Conservation (phyloP, 1,140 invertebrate species). For the Zaprionus vittiger region DNA sequence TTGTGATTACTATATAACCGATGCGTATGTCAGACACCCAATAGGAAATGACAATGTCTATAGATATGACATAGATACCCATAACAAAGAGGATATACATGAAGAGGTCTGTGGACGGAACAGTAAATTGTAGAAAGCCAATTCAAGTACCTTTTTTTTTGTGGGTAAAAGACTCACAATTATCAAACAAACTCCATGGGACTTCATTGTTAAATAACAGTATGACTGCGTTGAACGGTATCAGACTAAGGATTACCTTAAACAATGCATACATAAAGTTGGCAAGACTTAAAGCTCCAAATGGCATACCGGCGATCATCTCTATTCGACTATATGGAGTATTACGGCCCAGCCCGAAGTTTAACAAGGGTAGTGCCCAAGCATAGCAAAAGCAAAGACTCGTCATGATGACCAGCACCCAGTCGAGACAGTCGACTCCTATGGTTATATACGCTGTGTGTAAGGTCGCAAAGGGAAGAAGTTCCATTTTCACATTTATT, state of each 20-base stretch:
- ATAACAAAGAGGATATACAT: conserved; percentile 15
- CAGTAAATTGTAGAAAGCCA: neutral
- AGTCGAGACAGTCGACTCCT: neutral
- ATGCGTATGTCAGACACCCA: neutral
- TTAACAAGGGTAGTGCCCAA: conserved; percentile 51
- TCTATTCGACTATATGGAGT: conserved; percentile 45
- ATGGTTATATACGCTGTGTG: conserved; percentile 16
- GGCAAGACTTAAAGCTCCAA: conserved; percentile 14
- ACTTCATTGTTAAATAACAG: conserved; percentile 12
- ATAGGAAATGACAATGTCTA: conserved; percentile 33
- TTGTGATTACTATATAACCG: conserved; percentile 29
- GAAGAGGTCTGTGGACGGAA: conserved; percentile 12
- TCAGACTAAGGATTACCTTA: neutral
- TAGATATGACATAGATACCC: conserved; percentile 36
- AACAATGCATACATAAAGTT: conserved; percentile 43
- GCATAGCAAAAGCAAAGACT: conserved; percentile 45
- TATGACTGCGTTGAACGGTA: conserved; percentile 25
- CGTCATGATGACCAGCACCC: neutral
- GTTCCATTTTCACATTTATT: conserved; percentile 40
- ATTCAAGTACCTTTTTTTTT: neutral
- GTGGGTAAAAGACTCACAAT: conserved; percentile 30
- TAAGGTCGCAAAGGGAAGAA: conserved; percentile 31
- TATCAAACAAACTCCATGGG: conserved; percentile 7
- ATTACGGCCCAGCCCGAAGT: conserved; percentile 10
- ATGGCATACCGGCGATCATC: conserved; percentile 51